Percentiles rank a stretch among this genome's conserved stretches.
These are phyloP conservation scores for Choreutis nemorana DNA, from an alignment of 2,888 invertebrate genomes.

Conservation along the genomic window DNA sequence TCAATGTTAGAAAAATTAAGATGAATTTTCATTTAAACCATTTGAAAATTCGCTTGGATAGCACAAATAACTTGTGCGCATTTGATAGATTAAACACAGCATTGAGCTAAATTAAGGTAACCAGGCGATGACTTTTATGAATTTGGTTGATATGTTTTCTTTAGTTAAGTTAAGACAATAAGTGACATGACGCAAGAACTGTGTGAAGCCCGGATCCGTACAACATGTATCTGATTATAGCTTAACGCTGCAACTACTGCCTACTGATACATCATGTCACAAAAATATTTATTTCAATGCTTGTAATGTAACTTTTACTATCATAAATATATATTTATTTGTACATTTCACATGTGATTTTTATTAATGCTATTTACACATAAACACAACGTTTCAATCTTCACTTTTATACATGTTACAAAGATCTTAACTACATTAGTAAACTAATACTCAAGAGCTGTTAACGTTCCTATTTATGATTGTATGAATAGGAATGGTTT, in stretches of 20 bases:
- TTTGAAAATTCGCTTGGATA: too few species aligned
- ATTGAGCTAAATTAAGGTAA: conserved; percentile 21
- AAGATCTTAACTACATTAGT: too few species aligned
- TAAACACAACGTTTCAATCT: conserved; percentile 32
- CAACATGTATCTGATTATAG: conserved; percentile 40
- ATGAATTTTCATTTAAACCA: too few species aligned
- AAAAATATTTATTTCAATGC: conserved; percentile 54
- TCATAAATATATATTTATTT: conserved; percentile 57
- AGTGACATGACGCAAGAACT: conserved; percentile 54
- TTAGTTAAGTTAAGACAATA: too few species aligned
- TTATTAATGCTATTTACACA: conserved; percentile 49
- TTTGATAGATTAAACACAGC: conserved; percentile 13
- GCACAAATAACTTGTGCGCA: too few species aligned
- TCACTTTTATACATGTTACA: conserved; percentile 42
- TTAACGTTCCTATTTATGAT: too few species aligned
- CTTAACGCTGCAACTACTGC: conserved; percentile 29
- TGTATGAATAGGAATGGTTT: too few species aligned
- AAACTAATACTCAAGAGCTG: too few species aligned
- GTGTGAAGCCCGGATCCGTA: conserved; percentile 44
- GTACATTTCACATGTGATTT: conserved; percentile 53
- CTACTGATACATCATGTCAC: conserved; percentile 55
- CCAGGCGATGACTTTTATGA: conserved; percentile 23
- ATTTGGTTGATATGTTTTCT: conserved; percentile 46
- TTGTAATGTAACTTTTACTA: conserved; percentile 44
- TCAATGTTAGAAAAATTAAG: too few species aligned